Evolutionary conservation across 2,113 vertebrate species (phyloP), one percentile per base, ranked within the genome.

Genomic region (Zosterops pallidus): DNA sequence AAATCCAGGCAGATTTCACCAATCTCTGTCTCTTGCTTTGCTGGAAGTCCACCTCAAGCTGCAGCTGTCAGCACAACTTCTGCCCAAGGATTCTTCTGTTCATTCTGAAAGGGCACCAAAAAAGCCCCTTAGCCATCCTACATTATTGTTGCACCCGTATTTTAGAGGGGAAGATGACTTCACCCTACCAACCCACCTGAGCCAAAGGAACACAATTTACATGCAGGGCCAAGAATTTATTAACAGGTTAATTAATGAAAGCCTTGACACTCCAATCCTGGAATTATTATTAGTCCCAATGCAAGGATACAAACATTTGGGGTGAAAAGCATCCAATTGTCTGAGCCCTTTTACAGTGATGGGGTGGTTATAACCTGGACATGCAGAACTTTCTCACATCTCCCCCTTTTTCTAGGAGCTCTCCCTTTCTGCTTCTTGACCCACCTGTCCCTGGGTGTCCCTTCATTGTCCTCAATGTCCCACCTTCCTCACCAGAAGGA

Each of bases 401-500:
- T 39, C 14, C 17, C 9, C 5, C 19, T 44, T 69, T 77, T 21
- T 28, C 35, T 86, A 39, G 23, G 53, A 49, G 9, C 11, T 69
- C 6, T 37, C 24, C 35, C 28, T n/a, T 50, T 29, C 47, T 31
- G 2, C 18, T 29, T 49, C 35, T 41, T 20, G 20, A 22, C 21
- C 9, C 9, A 5, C 24, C 3, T 9, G 9, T 57, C 64, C 11
- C 14, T 41, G 9, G 14, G 13, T 2, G 26, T 14, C 15, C 1
- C 21, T 31, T 39, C 29, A 23, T 7, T 6, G 0, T 5, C 49
- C 15, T 1, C 44, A 60, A 9, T 28, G 46, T 20, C 41, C 41
- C 57, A 14, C 49, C 18, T 20, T 9, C 47, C 57, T 67, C 63
- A 26, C n/a, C 12, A 25, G 24, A 2, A 67, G n/a, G 28, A 26